Base-by-base conservation (phyloP, 2,797 vertebrate genomes). In the Halcyon badia region DNA sequence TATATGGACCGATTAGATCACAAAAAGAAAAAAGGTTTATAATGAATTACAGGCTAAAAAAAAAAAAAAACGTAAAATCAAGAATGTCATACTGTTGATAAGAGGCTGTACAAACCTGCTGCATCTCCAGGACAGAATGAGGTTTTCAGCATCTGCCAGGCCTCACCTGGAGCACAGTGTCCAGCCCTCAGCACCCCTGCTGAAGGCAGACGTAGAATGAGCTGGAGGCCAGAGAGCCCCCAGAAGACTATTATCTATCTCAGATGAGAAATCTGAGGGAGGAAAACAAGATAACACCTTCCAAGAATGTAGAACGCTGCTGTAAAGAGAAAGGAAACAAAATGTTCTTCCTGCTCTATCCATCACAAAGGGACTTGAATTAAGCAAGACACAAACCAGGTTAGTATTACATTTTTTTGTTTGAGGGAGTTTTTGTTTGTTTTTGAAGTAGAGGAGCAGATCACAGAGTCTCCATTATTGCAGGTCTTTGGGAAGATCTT, bases 291-390 rank as follows among this genome's bases (percentile, higher is more conserved):
- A 1, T 41, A 79, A 39, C 18, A 44, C 46, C 56, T 91, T 85
- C 33, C 37, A 69, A 72, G 83, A 94, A 93, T 0, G 6, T 6
- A 69, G n/a, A 80, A 83, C 22, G 35, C 18, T 31, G 28, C 42
- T 44, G 16, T 52, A 88, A 33, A 90, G 41, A 90, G 44, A 90
- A 88, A 68, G 12, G 52, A 89, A 89, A 90, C 57, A 78, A 71
- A 68, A 46, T 42, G 52, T 90, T 95, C 64, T 69, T 96, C 51
- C 76, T 58, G 54, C 54, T 78, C n/a, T 60, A 20, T 66, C 42
- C 66, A 82, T 71, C 79, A 91, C 52, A 81, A 56, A 78, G 51
- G 26, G 44, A 60, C 46, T 61, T 71, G 69, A 90, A 81, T n/a
- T 57, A 85, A 93, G 69, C 49, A 91, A 83, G 57, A 91, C 87